Conservation (phyloP, 2,888 invertebrate genomes). For the Xiphydria camelus region DNA sequence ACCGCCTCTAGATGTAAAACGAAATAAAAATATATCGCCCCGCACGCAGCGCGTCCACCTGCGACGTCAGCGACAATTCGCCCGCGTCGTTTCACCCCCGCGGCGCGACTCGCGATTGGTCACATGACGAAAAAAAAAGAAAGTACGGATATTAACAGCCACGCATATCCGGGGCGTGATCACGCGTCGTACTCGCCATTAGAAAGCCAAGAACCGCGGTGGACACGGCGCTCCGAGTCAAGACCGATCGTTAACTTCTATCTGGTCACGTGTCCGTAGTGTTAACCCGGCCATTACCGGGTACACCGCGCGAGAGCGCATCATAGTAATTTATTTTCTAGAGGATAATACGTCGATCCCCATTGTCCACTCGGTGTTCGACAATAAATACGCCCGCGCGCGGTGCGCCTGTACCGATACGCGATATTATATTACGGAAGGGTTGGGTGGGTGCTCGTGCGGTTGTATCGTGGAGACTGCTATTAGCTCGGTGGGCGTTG, state of each 20-base stretch:
- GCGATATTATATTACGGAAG: constrained; percentile 24
- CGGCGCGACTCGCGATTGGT: neutral
- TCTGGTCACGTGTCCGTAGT: constrained; percentile 41
- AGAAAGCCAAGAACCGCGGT: constrained; percentile 24
- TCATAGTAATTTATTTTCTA: constrained; percentile 31
- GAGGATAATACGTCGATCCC: constrained; percentile 13
- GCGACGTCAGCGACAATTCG: too few relatives aligned
- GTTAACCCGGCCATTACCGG: constrained; percentile 40
- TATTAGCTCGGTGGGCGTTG: constrained; percentile 32
- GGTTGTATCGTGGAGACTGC: constrained; percentile 16
- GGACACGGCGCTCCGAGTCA: too few relatives aligned
- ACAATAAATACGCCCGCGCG: constrained; percentile 23
- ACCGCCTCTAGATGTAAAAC: too few relatives aligned
- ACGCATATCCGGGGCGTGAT: constrained; percentile 30
- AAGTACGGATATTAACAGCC: constrained; percentile 12
- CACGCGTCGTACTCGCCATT: constrained; percentile 7
- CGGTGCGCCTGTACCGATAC: too few relatives aligned
- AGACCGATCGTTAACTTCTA: constrained; percentile 47
- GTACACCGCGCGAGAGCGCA: constrained; percentile 16
- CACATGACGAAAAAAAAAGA: constrained; percentile 11
- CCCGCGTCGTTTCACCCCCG: neutral
- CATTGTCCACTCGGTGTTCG: constrained; percentile 13
- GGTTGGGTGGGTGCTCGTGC: constrained; percentile 13
- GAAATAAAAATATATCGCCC: too few relatives aligned
- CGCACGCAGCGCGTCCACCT: too few relatives aligned